Percentiles rank a stretch among this genome's conserved stretches.
phyloP scores from a whole-genome alignment of 2,888 invertebrate species.

The Cheilosia scutellata region DNA sequence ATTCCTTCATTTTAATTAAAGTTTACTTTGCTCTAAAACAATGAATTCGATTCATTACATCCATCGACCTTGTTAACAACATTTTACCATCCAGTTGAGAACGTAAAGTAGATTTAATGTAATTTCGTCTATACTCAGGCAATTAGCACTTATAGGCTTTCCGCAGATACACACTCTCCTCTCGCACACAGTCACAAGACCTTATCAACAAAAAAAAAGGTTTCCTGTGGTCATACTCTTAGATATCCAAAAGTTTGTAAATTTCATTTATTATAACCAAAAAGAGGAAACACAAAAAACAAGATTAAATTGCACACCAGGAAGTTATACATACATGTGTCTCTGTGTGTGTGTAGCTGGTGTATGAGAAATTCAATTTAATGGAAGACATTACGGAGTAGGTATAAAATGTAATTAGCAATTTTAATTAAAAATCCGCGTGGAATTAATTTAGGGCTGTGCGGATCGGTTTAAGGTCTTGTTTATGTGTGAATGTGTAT shows the following conservation, averaged over 20 bases:
- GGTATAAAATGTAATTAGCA: conserved; percentile 70
- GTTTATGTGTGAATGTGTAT: conserved; percentile 14
- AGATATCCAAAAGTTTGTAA: conserved; percentile 58
- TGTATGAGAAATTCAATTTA: conserved; percentile 63
- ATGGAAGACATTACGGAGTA: conserved; percentile 58
- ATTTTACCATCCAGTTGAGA: neutral
- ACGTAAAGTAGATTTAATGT: conserved; percentile 6
- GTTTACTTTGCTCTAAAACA: conserved; percentile 38
- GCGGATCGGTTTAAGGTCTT: conserved; percentile 56
- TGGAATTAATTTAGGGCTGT: conserved; percentile 68
- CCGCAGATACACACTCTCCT: neutral
- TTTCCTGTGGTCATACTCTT: conserved; percentile 52
- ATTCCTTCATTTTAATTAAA: conserved; percentile 13
- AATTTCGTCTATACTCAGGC: conserved; percentile 28
- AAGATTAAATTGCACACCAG: conserved; percentile 14
- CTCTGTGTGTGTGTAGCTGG: neutral
- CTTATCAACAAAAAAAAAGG: conserved; percentile 48
- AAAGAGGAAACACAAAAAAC: conserved; percentile 1
- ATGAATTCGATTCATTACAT: conserved; percentile 30
- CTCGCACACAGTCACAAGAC: conserved; percentile 7
- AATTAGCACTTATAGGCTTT: conserved; percentile 55
- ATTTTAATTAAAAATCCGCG: conserved; percentile 75
- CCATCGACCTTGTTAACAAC: conserved; percentile 5
- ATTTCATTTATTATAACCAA: conserved; percentile 14
- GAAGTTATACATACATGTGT: conserved; percentile 7